Conservation (phyloP, 2,888 invertebrate species). For the Epsilonema sp. region DNA sequence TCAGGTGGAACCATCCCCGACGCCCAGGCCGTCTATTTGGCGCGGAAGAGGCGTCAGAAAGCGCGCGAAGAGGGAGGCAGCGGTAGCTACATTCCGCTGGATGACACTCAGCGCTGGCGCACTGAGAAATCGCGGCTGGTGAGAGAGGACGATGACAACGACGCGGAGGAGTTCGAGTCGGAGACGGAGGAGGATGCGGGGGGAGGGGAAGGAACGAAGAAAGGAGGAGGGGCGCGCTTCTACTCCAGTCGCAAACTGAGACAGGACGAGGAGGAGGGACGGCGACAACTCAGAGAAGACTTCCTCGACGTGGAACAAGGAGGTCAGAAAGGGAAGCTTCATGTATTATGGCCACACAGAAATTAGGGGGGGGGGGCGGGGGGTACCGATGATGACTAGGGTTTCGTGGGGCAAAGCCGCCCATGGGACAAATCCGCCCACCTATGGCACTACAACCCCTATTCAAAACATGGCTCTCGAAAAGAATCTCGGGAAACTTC, state of each 20-base stretch:
- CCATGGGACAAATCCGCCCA: too few relatives aligned
- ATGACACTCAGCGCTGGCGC: conserved; percentile 17
- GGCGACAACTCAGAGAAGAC: conserved; percentile 18
- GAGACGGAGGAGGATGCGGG: conserved; percentile 40
- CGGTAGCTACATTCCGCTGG: conserved; percentile 41
- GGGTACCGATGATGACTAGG: too few relatives aligned
- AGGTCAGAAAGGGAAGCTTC: conserved; percentile 1
- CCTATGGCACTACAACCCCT: too few relatives aligned
- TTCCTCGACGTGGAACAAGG: conserved; percentile 19
- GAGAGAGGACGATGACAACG: conserved; percentile 20
- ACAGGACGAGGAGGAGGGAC: conserved; percentile 20
- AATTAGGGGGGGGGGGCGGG: too few relatives aligned
- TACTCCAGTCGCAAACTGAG: conserved; percentile 12
- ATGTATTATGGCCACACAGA: too few relatives aligned
- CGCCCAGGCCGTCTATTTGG: conserved; percentile 91
- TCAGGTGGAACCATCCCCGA: conserved; percentile 71
- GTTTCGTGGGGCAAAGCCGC: too few relatives aligned
- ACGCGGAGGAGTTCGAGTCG: conserved; percentile 43
- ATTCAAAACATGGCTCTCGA: too few relatives aligned
- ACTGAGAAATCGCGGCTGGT: conserved; percentile 12
- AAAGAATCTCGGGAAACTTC: too few relatives aligned
- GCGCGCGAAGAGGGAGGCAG: too few relatives aligned
- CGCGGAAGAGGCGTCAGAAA: conserved; percentile 76
- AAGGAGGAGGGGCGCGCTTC: neutral
- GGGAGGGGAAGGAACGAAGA: too few relatives aligned